Conservation (phyloP, 1,140 invertebrate species). For the Dermatophagoides farinae region DNA sequence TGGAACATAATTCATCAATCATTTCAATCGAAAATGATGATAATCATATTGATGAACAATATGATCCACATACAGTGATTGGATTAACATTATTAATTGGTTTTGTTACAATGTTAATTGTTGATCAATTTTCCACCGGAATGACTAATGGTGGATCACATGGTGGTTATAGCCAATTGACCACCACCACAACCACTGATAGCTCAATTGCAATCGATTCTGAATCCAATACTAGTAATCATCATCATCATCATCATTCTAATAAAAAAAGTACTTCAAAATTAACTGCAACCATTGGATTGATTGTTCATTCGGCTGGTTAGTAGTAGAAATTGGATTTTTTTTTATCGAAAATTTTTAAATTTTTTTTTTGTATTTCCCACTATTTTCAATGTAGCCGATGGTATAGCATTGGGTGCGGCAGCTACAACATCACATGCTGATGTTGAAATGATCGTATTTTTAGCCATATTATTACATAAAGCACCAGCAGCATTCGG, state of each 20-base stretch:
- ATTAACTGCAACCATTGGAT: conserved; percentile 76
- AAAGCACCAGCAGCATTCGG: conserved; percentile 98
- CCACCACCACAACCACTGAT: background rate
- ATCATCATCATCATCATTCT: background rate
- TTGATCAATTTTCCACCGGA: conserved; percentile 52
- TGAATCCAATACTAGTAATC: background rate
- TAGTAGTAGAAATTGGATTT: conserved; percentile 10
- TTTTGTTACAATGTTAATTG: conserved; percentile 91
- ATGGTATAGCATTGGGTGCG: conserved; percentile 87
- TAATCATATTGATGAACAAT: background rate
- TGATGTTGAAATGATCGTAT: conserved; percentile 92
- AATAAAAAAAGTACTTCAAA: conserved; percentile 27
- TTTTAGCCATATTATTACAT: conserved; percentile 94
- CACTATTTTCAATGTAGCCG: no score
- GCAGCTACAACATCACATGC: conserved; percentile 81
- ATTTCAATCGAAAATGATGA: background rate
- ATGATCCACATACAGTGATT: conserved; percentile 36
- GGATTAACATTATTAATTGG: conserved; percentile 55
- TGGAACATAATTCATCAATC: background rate
- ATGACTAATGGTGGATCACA: background rate
- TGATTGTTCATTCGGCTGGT: conserved; percentile 89
- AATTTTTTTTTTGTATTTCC: conserved; percentile 1
- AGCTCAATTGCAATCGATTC: background rate
- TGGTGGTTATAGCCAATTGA: background rate
- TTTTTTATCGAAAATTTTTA: background rate